Evolutionary conservation across 1,140 invertebrate genomes (phyloP), one percentile per base, ranked within the genome.

Genomic region (Agraylea sexmaculata): DNA sequence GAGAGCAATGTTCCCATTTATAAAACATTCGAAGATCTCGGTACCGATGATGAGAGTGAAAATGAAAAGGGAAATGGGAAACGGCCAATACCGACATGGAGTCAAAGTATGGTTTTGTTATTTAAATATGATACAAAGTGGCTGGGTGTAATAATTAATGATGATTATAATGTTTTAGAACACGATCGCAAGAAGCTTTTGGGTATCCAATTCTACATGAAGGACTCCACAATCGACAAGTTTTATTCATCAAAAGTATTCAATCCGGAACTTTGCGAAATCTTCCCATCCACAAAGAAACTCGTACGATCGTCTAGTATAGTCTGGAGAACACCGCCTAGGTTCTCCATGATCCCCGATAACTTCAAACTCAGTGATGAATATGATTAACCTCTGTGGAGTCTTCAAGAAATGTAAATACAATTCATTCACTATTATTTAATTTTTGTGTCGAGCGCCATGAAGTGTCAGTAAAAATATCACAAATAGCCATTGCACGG

Each of bases 221-320:
- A 60, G 3, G 42, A 61, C 1, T 39, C 51, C 6, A 46, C 60
- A 30, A 57, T 77, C 22, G 71, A 74, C 46, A 62, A 54, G 28
- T 67, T 79, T 42, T 82, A 80, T 57, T 69, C 67, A 20, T 64
- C 72, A n/a, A 67, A 68, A 30, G 68, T 68, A 35, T 74, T 73
- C 46, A 73, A 69, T 1, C 74, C 75, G 1, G 73, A 83, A 67
- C 61, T 83, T 27, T 59, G 64, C 25, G 68, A 72, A 45, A 66
- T 83, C 18, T 83, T 83, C 58, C 68, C 73, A 12, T 60, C 59
- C 36, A 80, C 70, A 31, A 62, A 56, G 20, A 67, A 70, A 36
- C 61, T 82, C 37, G 73, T 77, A 50, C 67, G 79, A 19, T 80
- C 78, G 23, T 83, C 80, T 1, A 80, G 77, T 49, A 76, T 75